These are phyloP conservation scores for Poecilobothrus nobilitatus DNA, from an alignment of 2,888 invertebrate species.

Conservation along the genomic window DNA sequence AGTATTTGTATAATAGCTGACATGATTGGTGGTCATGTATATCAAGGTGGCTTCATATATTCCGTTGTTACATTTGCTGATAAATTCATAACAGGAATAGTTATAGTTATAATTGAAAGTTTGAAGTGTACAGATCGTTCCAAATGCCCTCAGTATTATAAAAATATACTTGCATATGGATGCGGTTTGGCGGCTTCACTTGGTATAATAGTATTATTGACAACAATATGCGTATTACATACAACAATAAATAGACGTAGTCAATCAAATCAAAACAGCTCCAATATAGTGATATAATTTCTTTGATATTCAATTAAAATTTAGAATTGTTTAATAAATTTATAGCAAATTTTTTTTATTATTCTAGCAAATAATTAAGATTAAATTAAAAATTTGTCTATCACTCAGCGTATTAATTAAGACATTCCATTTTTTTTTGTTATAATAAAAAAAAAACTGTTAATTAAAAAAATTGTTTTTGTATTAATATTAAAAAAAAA, in stretches of 20 bases:
- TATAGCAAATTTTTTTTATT: no score
- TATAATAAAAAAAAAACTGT: no score
- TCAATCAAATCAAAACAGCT: not conserved
- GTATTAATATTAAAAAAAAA: no score
- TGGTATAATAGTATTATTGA: not conserved
- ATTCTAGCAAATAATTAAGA: no score
- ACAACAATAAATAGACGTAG: not conserved
- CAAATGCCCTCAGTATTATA: conserved; percentile 9
- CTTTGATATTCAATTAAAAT: no score
- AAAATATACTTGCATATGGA: not conserved
- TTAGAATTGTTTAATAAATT: no score
- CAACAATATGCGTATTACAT: not conserved
- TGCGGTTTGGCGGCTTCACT: not conserved
- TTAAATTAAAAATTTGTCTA: no score
- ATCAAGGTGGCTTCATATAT: conserved; percentile 84
- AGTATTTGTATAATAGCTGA: conserved; percentile 84
- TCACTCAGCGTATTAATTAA: no score
- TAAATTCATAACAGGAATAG: conserved; percentile 81
- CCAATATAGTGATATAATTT: not conserved
- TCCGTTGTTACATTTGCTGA: conserved; percentile 90
- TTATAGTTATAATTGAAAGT: conserved; percentile 76
- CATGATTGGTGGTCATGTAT: conserved; percentile 75
- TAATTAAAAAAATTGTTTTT: no score
- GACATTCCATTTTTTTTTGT: no score
- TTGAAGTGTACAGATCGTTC: conserved; percentile 34